phyloP scores from a whole-genome alignment of 2,888 invertebrate genomes.

The Blastobasis adustella region DNA sequence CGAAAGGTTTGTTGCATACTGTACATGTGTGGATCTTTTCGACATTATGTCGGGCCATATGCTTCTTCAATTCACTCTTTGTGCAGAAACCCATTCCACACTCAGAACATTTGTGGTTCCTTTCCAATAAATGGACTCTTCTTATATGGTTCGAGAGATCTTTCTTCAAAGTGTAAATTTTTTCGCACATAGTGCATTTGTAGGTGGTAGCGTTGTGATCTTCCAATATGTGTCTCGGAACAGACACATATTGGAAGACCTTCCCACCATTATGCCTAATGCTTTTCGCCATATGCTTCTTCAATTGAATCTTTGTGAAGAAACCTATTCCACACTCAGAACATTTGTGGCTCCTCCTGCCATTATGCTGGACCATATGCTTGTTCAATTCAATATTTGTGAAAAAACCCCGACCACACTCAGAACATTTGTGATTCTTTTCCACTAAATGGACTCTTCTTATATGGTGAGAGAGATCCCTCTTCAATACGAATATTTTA shows the following conservation, averaged over 20 bases:
- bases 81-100: constrained; percentile 22
- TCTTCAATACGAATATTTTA: constrained; percentile 21
- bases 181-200: too few relatives aligned
- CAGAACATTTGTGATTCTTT: neutral
- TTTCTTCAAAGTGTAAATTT: constrained; percentile 10
- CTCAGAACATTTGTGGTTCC: constrained; percentile 14
- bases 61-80: constrained; percentile 38
- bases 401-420: constrained; percentile 19
- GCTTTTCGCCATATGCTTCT: constrained; percentile 4
- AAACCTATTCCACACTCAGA: too few relatives aligned
- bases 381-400: constrained; percentile 36
- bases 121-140: constrained; percentile 34
- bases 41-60: constrained; percentile 42
- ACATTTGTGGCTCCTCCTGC: too few relatives aligned
- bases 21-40: too few relatives aligned
- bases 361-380: constrained; percentile 30
- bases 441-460: constrained; percentile 36
- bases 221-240: too few relatives aligned
- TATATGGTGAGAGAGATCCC: constrained; percentile 24
- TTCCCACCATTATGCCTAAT: too few relatives aligned
- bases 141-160: constrained; percentile 25
- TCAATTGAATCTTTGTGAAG: too few relatives aligned
- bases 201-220: too few relatives aligned
- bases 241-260: too few relatives aligned
- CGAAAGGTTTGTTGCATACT: too few relatives aligned